phyloP scores from a whole-genome alignment of 1,140 invertebrate genomes.

The Brachionus paranguensis region DNA sequence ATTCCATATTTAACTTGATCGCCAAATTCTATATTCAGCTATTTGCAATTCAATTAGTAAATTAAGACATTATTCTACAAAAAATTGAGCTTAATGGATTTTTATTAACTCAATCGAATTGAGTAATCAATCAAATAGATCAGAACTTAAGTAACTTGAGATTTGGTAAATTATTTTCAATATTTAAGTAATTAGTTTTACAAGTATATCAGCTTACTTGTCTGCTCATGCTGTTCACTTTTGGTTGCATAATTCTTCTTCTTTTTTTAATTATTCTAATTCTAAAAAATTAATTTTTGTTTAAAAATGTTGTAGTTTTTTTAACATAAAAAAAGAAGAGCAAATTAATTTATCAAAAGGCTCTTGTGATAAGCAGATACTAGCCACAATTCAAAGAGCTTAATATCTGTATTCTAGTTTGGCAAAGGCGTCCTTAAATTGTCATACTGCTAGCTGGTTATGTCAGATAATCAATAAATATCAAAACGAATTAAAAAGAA shows the following conservation, averaged over 20 bases:
- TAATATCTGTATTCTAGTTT: neutral
- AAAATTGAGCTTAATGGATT: neutral
- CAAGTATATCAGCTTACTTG: neutral
- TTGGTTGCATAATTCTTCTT: neutral
- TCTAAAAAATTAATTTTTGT: neutral
- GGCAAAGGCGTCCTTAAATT: neutral
- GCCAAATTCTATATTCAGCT: too few relatives aligned
- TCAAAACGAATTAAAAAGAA: neutral
- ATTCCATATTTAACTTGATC: too few relatives aligned
- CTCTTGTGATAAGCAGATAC: neutral
- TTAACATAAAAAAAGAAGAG: too few relatives aligned
- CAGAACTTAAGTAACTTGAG: neutral
- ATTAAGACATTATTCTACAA: neutral
- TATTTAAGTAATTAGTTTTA: constrained; percentile 1
- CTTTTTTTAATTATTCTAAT: neutral
- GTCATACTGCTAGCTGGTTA: neutral
- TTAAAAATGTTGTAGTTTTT: neutral
- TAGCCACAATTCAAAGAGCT: neutral
- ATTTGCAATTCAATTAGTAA: neutral
- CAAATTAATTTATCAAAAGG: neutral
- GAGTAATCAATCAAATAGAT: constrained; percentile 8
- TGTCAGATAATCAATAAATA: constrained; percentile 17
- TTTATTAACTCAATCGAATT: neutral
- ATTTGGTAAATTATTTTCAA: neutral
- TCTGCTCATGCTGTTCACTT: neutral